Conservation (phyloP, 2,888 invertebrate species). For the Dasysyrphus albostriatus region DNA sequence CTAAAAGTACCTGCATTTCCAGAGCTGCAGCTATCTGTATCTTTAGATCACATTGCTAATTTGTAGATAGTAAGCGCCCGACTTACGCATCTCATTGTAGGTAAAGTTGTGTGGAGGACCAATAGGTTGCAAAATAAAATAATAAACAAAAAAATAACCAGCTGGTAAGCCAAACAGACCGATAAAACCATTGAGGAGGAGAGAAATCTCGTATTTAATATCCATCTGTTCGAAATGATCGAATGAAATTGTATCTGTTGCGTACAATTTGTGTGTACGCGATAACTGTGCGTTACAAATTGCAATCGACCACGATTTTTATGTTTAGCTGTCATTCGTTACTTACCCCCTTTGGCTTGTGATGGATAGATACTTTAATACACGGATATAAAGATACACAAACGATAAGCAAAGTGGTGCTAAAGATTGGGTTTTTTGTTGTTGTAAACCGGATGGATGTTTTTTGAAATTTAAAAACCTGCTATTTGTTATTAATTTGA, state of each 20-base stretch:
- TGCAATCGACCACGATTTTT: conserved; percentile 68
- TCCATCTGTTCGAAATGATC: conserved; percentile 60
- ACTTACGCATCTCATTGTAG: conserved; percentile 58
- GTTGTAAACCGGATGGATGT: conserved; percentile 18
- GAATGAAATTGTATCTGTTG: conserved; percentile 72
- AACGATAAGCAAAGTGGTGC: conserved; percentile 59
- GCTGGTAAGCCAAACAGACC: conserved; percentile 14
- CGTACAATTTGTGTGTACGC: conserved; percentile 71
- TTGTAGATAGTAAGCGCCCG: conserved; percentile 53
- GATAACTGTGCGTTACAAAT: conserved; percentile 74
- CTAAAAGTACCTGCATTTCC: conserved; percentile 14
- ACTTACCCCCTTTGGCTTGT: conserved; percentile 5
- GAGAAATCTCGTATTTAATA: conserved; percentile 43
- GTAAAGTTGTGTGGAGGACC: neutral
- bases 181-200: conserved; percentile 26
- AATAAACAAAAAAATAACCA: neutral
- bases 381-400: conserved; percentile 64
- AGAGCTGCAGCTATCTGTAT: conserved; percentile 38
- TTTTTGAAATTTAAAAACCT: conserved; percentile 3
- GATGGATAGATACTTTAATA: conserved; percentile 72
- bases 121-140: neutral
- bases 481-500: neutral
- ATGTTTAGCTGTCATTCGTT: conserved; percentile 69
- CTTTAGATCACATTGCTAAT: conserved; percentile 48
- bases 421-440: conserved; percentile 26